Percentiles rank a stretch among this genome's conserved stretches.
These are phyloP conservation scores for Agonopterix alstromeriana DNA, from an alignment of 2,888 invertebrate genomes.

Conservation along the genomic window DNA sequence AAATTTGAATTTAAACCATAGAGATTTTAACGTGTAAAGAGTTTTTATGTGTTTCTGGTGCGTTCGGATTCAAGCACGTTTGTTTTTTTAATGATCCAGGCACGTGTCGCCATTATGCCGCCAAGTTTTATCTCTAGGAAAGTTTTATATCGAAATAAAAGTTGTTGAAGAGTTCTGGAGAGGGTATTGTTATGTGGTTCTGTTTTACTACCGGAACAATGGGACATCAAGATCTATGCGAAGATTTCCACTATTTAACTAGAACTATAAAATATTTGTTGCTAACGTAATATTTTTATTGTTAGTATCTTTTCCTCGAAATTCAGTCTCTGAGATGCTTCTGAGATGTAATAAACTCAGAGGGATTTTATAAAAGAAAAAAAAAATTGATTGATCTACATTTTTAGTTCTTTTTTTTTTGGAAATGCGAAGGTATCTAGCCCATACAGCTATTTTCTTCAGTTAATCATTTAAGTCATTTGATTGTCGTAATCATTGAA, in stretches of 20 bases:
- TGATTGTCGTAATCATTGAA: no score
- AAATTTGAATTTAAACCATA: no score
- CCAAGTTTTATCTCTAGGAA: constrained; percentile 17
- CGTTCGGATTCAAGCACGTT: not conserved
- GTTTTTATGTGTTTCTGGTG: constrained; percentile 1
- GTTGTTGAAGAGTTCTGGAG: constrained; percentile 10
- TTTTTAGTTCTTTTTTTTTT: no score
- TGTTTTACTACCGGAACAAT: constrained; percentile 22
- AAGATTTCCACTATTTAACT: constrained; percentile 13
- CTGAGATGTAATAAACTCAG: no score
- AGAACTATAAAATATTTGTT: not conserved
- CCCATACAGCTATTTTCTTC: no score
- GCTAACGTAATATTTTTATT: not conserved
- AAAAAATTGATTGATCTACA: no score
- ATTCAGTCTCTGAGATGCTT: no score
- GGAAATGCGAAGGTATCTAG: no score
- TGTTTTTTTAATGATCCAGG: constrained; percentile 8
- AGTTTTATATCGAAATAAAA: constrained; percentile 30
- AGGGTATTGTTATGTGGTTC: constrained; percentile 20
- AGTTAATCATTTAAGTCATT: no score
- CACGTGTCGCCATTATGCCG: constrained; percentile 21
- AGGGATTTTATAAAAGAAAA: no score
- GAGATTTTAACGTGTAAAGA: not conserved
- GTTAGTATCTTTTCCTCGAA: no score
- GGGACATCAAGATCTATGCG: constrained; percentile 14